phyloP scores from a whole-genome alignment of 2,888 invertebrate species.

The Siphlonurus alternatus region DNA sequence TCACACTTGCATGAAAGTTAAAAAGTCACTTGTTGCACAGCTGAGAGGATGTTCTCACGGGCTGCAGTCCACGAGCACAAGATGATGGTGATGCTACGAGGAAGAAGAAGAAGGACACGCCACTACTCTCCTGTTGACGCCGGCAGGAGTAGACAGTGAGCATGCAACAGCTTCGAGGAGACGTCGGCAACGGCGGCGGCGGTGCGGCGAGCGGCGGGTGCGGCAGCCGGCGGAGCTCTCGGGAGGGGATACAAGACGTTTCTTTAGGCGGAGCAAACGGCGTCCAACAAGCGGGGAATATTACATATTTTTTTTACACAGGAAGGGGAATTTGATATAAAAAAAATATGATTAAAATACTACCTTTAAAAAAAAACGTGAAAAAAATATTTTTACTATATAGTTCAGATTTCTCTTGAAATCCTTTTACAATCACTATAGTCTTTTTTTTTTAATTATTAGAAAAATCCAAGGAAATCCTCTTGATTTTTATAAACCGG shows the following conservation, averaged over 20 bases:
- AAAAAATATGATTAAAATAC: background rate
- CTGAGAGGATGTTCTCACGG: background rate
- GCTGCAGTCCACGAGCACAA: background rate
- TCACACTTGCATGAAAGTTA: background rate
- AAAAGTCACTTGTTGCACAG: background rate
- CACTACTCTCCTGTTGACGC: too few species aligned
- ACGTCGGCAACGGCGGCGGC: background rate
- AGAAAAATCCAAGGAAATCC: too few species aligned
- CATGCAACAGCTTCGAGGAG: background rate
- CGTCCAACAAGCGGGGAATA: too few species aligned
- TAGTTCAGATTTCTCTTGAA: too few species aligned
- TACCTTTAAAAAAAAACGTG: too few species aligned
- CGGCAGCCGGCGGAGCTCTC: background rate
- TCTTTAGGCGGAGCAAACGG: background rate
- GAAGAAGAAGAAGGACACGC: background rate
- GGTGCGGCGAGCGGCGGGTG: background rate
- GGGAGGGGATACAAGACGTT: background rate
- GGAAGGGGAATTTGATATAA: background rate
- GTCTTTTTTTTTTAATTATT: too few species aligned
- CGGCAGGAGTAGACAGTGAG: background rate
- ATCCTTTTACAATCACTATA: too few species aligned
- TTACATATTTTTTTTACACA: background rate
- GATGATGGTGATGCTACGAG: background rate
- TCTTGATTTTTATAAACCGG: too few species aligned
- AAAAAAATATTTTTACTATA: too few species aligned